phyloP scores from a whole-genome alignment of 2,113 vertebrate genomes.

The Marmota flaviventris region DNA sequence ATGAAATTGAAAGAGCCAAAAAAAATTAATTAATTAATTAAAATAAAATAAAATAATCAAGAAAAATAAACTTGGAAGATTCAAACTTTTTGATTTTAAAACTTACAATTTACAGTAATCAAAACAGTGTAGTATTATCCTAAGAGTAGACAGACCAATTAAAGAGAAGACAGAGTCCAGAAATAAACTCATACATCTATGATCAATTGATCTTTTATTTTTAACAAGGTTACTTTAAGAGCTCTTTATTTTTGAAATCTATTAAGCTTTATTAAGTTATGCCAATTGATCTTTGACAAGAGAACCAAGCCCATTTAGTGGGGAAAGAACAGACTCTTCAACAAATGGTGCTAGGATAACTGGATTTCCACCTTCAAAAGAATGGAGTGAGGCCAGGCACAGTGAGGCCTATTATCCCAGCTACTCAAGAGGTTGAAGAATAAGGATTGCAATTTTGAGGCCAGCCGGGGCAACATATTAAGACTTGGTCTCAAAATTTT shows the following conservation, averaged over 20 bases:
- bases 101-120: background rate
- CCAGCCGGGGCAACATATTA: background rate
- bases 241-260: too few relatives aligned
- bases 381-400: background rate
- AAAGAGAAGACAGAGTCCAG: background rate
- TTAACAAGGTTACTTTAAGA: too few relatives aligned
- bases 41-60: background rate
- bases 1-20: constrained; percentile 22
- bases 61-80: background rate
- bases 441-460: too few relatives aligned
- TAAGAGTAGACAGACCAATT: background rate
- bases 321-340: background rate
- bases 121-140: background rate
- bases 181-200: background rate
- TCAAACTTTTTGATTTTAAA: constrained; percentile 21
- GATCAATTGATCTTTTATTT: too few relatives aligned
- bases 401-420: too few relatives aligned
- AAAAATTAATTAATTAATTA: background rate
- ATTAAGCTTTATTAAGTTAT: too few relatives aligned
- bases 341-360: constrained; percentile 4
- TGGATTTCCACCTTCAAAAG: background rate
- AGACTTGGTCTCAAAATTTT: background rate
- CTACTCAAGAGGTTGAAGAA: too few relatives aligned
- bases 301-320: background rate
- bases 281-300: constrained; percentile 6